Percentiles rank a stretch among this genome's conserved stretches.
phyloP scores from a whole-genome alignment of 2,797 vertebrate species.

The Pyrrhura leucotis region DNA sequence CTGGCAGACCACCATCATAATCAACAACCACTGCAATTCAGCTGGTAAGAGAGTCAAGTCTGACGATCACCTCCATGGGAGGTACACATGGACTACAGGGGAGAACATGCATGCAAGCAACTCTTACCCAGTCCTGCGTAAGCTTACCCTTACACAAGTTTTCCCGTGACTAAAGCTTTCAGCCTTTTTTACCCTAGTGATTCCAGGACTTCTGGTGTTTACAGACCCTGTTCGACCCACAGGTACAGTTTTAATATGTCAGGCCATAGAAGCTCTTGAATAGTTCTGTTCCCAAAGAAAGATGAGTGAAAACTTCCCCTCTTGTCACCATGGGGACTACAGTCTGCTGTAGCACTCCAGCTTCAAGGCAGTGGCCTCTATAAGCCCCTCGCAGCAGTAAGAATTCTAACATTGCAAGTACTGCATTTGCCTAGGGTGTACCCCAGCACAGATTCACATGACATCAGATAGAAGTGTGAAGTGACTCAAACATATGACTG shows the following conservation, averaged over 20 bases:
- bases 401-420: not conserved
- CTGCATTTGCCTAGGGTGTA: not conserved
- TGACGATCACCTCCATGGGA: conserved; percentile 37
- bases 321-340: conserved; percentile 50
- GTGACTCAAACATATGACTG: not conserved
- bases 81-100: not conserved
- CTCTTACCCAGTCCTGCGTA: not conserved
- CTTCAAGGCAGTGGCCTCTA: not conserved
- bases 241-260: not conserved
- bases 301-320: not conserved
- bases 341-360: conserved; percentile 24
- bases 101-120: not conserved
- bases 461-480: not conserved
- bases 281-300: not conserved
- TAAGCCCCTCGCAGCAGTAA: not conserved
- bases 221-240: not conserved
- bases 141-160: not conserved
- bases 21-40: not conserved
- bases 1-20: not conserved
- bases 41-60: not conserved
- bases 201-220: not conserved
- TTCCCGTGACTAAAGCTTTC: not conserved
- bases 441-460: not conserved
- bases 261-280: not conserved
- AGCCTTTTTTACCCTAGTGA: not conserved